Evolutionary conservation across 2,113 vertebrate genomes (phyloP), one percentile per base, ranked within the genome.

Genomic region (Elanus axillaris): DNA sequence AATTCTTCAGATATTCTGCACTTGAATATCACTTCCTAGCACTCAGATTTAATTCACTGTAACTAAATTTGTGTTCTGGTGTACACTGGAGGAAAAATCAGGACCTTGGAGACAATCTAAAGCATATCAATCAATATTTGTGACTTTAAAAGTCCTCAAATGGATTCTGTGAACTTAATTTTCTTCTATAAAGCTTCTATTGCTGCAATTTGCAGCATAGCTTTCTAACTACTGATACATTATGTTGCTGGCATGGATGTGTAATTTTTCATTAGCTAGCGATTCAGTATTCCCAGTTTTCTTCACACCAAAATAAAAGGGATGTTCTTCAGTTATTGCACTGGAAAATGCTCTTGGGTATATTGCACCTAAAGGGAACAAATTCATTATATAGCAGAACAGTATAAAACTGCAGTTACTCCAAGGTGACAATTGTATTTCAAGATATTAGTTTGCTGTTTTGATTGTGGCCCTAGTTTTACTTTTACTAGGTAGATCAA

Each of bases 61-160:
- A 96, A 93, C 80, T 85, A 87, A 94, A 87, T 96, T 96, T 95
- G 47, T 83, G 90, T 69, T 95, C 67, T 73, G 36, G 62, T 86
- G 58, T 64, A 89, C 56, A 63, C 43, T 69, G 47, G 91, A 81
- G 74, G 58, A 45, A 81, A 95, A 93, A 95, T 60, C n/a, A 92
- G 83, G 67, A 94, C 76, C 88, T 93, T 62, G n/a, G 95, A 94
- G 86, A 90, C 84, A 78, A 86, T 72, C 73, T 93, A 77, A 96
- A 93, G 86, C 16, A 55, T 76, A 95, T 89, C 86, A 96, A 92
- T 95, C 90, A 95, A 78, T 94, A 96, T 94, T 85, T 95, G 93
- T 50, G 82, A 86, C 53, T 88, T 85, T 86, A 59, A 93, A 94
- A 94, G 78, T 90, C 63, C 71, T 96, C 60, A 77, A 64, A 91